Evolutionary conservation across 1,140 invertebrate species (phyloP).

Genomic region (Eupristina koningsbergeri): DNA sequence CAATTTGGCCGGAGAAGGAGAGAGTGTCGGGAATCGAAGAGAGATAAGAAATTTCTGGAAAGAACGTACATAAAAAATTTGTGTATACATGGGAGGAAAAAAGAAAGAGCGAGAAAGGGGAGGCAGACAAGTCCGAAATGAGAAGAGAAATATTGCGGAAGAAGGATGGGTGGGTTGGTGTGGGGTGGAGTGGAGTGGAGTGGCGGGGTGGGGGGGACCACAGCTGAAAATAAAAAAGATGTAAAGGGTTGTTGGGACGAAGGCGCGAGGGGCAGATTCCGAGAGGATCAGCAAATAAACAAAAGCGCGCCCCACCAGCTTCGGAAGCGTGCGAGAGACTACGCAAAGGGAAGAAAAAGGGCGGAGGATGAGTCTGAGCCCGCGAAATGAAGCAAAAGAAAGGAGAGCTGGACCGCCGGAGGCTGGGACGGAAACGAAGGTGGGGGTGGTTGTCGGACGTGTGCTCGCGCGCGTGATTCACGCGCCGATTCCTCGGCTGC

Average conservation of each 20-base stretch:
- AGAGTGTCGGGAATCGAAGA: conserved; percentile 2
- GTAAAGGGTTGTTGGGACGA: conserved; percentile 2
- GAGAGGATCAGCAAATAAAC: conserved; percentile 56
- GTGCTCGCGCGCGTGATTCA: conserved; percentile 52
- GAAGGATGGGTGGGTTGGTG: neutral
- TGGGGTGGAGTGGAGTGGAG: too few relatives aligned
- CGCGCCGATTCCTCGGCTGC: conserved; percentile 53
- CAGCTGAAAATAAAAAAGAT: neutral
- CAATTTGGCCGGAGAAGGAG: conserved; percentile 25
- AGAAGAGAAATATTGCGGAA: conserved; percentile 32
- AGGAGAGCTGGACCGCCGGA: neutral
- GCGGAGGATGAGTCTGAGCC: too few relatives aligned
- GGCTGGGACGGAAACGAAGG: neutral
- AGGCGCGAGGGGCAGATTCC: conserved; percentile 34
- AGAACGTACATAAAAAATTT: neutral
- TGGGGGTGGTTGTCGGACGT: conserved; percentile 19
- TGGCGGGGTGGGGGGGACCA: too few relatives aligned
- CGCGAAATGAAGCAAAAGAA: neutral
- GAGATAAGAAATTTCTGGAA: conserved; percentile 31
- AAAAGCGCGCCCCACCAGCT: conserved; percentile 52
- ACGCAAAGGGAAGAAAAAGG: neutral
- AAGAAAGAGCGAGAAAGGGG: neutral
- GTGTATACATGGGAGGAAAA: conserved; percentile 9
- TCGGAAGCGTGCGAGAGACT: conserved; percentile 51
- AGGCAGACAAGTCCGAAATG: conserved; percentile 3